phyloP scores from a whole-genome alignment of 2,797 vertebrate species.

The Hoplostethus mediterraneus region DNA sequence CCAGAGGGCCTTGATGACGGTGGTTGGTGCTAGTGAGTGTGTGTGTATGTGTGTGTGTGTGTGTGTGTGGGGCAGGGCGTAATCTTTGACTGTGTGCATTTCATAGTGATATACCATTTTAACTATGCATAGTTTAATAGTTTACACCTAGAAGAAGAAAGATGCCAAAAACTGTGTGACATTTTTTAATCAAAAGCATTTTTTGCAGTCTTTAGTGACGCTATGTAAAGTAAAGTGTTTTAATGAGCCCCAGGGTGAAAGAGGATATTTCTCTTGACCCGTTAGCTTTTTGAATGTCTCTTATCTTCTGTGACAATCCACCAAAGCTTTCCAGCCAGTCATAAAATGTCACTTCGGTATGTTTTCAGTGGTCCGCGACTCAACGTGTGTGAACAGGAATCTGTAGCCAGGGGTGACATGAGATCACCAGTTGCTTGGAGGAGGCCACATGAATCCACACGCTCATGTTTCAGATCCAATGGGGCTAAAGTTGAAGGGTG shows the following conservation, averaged over 20 bases:
- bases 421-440: neutral
- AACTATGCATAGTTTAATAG: neutral
- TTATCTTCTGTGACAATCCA: too few relatives aligned
- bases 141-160: too few relatives aligned
- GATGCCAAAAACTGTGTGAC: neutral
- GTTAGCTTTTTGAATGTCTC: too few relatives aligned
- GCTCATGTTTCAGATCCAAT: neutral
- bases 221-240: too few relatives aligned
- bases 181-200: neutral
- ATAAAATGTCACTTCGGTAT: neutral
- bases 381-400: neutral
- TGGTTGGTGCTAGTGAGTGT: neutral
- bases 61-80: neutral
- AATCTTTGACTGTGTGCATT: neutral
- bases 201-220: neutral
- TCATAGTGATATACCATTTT: too few relatives aligned
- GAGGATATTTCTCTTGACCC: too few relatives aligned
- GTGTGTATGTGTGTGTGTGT: slow-evolving; percentile 17
- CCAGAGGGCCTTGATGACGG: slow-evolving; percentile 19
- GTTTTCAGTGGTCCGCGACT: neutral
- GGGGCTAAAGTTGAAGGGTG: neutral
- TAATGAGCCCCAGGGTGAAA: too few relatives aligned
- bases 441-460: neutral
- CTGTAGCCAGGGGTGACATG: neutral
- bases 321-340: too few relatives aligned